Evolutionary conservation across 37 sponge, comb jelly and placozoan genomes (phyloP), one percentile per base, ranked within the genome.

Genomic region (Agelas oroides): DNA sequence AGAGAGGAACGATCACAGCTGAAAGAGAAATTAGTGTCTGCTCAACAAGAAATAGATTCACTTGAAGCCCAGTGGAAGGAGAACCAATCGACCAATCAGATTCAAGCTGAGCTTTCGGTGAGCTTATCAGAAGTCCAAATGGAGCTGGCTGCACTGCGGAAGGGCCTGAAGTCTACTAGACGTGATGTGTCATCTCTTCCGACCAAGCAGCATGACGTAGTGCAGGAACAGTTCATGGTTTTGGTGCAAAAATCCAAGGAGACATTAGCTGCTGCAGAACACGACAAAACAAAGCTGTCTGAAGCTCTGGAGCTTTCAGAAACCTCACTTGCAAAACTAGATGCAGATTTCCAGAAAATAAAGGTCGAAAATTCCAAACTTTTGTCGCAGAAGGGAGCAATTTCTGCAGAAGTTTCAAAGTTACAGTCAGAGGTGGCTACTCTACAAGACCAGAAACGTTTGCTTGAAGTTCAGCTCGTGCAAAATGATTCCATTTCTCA

Each of bases 31-130:
- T 34, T 84, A 19, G 11, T 28, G 14, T 74, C 75, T 27, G 75
- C 84, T 21, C 65, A 84, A 56, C 60, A 73, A 28, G 84, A 84
- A 21, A 75, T 84, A 17, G 75, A 84, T 56, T 75, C 75, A 2
- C 66, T 84, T 1, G 53, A 73, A 53, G 75, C 56, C 28, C 65
- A 74, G 15, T 55, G 73, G 55, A 74, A 84, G 54, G 38, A 80
- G 58, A 65, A 53, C 1, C 16, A 15, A 12, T 20, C 61, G n/a
- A 12, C 14, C 30, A 57, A 56, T 16, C 57, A 75, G 1, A 0
- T 78, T 17, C 15, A 12, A 20, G 65, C 13, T 11, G 79, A 78
- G 53, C 30, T 78, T 0, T 12, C 58, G 0, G 23, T 28, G 17
- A 69, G 55, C 67, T 56, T 80, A 21, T 30, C 37, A 18, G 69